Evolutionary conservation across 2,888 invertebrate species (phyloP), one percentile per base, ranked within the genome.

Genomic region (Spialia ferax): DNA sequence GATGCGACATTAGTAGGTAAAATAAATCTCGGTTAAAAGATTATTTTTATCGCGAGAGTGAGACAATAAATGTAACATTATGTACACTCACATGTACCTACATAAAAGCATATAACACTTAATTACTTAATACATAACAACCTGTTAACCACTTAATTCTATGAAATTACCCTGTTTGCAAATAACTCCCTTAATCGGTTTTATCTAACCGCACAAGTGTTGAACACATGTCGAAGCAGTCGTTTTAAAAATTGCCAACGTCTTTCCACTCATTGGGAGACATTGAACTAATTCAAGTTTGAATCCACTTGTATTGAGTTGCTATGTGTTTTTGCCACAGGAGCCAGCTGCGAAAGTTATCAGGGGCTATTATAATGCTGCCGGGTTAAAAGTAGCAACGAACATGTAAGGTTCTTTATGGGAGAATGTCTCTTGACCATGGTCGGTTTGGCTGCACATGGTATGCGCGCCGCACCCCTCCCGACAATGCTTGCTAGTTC

Each of bases 401-500:
- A 73, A 70, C 61, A 72, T 69, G 73, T 79, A 77, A 74, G 77
- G 79, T 80, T 80, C 74, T 76, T 83, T 75, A 82, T 78, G 29
- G 32, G 57, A 66, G 80, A 82, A 84, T 78, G 82, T 78, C 75
- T 77, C 82, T 81, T 67, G 60, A 23, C 68, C 54, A 63, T 71
- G 69, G 77, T 73, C 69, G 75, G 80, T 80, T 83, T 76, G 70
- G 72, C 75, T 73, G 79, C 88, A 86, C 85, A 87, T 88, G 88
- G 82, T 77, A 82, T 78, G 77, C 78, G 74, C 75, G 74, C 77
- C 77, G 84, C 84, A 87, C 82, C 85, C 86, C 85, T 85, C 80
- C 81, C 84, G 79, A n/a, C n/a, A n/a, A 74, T 79, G 10, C 81
- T 79, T 79, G 82, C 82, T 80, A 76, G 74, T 78, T 52, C 6